These are phyloP conservation scores for Heterotis niloticus DNA, from an alignment of 2,113 vertebrate genomes.

Conservation along the genomic window DNA sequence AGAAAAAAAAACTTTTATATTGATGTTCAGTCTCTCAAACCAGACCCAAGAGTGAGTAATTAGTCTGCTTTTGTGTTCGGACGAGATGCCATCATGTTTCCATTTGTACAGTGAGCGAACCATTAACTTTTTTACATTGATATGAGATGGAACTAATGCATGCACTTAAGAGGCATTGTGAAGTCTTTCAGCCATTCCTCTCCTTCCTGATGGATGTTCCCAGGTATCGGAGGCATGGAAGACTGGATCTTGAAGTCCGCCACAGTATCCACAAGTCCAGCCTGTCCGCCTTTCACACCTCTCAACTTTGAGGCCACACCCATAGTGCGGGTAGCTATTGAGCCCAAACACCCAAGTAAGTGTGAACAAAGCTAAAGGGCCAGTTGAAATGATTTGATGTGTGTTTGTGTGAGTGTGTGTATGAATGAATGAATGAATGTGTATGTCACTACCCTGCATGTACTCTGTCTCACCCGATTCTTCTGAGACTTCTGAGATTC, in stretches of 20 bases:
- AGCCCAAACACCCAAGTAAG: conserved; percentile 92
- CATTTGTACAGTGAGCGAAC: conserved; percentile 17
- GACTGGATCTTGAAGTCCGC: conserved; percentile 90
- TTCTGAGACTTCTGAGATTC: not conserved
- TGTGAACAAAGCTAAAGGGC: not conserved
- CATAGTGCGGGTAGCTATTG: conserved; percentile 88
- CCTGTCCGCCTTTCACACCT: conserved; percentile 85
- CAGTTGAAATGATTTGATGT: not conserved
- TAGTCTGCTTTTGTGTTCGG: not conserved
- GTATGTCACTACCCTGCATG: too few relatives aligned
- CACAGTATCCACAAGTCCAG: conserved; percentile 75
- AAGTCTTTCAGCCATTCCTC: not conserved
- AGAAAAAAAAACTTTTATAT: not conserved
- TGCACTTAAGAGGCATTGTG: not conserved
- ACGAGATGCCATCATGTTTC: not conserved
- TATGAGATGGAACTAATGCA: conserved; percentile 7
- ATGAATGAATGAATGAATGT: too few relatives aligned
- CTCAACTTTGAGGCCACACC: conserved; percentile 89
- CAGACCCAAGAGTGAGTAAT: conserved; percentile 14
- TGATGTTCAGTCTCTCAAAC: not conserved
- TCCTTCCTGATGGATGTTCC: not conserved
- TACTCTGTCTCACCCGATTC: not conserved
- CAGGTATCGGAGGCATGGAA: conserved; percentile 88
- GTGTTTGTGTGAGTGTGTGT: not conserved
- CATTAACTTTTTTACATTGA: conserved; percentile 21